A percentile compares a stretch with the other conserved stretches of the same genome.
Evolutionary conservation across 2,797 vertebrate genomes (phyloP).

Genomic region (Propithecus deckenii): DNA sequence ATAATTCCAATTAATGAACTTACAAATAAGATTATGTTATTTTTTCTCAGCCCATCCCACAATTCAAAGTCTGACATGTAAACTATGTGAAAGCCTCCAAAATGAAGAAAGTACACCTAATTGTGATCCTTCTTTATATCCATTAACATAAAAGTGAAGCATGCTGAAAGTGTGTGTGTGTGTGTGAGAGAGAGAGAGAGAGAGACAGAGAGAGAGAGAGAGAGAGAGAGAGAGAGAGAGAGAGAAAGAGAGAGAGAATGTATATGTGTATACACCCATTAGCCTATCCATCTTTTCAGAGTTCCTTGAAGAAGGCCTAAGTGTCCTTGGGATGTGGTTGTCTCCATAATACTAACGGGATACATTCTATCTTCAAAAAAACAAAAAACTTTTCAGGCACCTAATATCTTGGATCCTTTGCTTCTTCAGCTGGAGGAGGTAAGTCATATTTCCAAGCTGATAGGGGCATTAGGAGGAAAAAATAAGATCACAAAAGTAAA

Average conservation of each 20-base stretch:
- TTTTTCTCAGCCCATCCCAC: not conserved
- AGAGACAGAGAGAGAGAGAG: too few species aligned
- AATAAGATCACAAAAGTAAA: not conserved
- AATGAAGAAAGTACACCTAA: not conserved
- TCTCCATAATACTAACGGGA: not conserved
- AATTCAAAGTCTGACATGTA: not conserved
- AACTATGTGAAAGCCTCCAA: not conserved
- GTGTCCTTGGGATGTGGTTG: not conserved
- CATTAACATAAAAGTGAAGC: not conserved
- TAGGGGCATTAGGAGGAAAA: not conserved
- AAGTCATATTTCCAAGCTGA: not conserved
- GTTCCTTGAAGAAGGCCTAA: not conserved
- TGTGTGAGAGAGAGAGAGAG: too few species aligned
- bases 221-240: too few species aligned
- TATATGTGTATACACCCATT: not conserved
- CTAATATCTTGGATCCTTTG: not conserved
- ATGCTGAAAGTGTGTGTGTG: not conserved
- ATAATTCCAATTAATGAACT: not conserved
- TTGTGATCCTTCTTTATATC: not conserved
- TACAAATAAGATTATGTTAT: too few species aligned
- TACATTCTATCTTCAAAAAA: not conserved
- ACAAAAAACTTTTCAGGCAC: not conserved
- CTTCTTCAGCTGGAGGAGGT: not conserved
- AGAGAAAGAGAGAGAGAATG: too few species aligned
- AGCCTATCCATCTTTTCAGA: not conserved